Base-by-base conservation (phyloP, 2,113 vertebrate species). In the Octodon degus region DNA sequence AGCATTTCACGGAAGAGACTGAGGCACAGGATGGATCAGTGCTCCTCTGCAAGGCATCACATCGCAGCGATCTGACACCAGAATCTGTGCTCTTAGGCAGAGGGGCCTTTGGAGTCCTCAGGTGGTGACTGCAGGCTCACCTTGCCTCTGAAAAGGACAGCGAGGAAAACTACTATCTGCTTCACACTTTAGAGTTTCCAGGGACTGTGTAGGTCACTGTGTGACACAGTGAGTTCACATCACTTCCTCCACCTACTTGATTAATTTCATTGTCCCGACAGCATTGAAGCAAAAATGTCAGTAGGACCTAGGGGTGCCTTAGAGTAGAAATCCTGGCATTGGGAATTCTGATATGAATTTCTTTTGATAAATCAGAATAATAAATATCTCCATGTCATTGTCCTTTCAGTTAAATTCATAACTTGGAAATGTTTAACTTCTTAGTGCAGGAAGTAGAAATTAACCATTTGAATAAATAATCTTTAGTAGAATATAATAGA, bases 361-460 rank as follows among this genome's bases (percentile, higher is more conserved):
- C 88, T 86, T 86, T 60, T 22, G 27, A 2, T 43, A 94, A 92
- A 81, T 96, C 6, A n/a, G 20, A 86, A 17, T 2, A 4, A 58
- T 58, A 79, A 67, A 12, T 65, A 89, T 70, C 43, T 93, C 37
- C 19, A 53, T 43, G 58, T 24, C 32, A 55, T 37, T 19, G 37
- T 62, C 79, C 53, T 67, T 93, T 37, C 65, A 43, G 22, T 63
- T 88, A 72, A 83, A 32, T 93, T 86, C n/a, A 58, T 90, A 62
- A 47, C 82, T 96, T 81, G 60, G 37, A 85, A 74, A 63, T 84
- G 30, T 60, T 87, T 89, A 93, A 89, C 20, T 86, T 87, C 19
- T 60, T 76, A 76, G 60, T 80, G 10, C 20, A 30, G 7, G 3
- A 63, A 27, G 7, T n/a, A 90, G 62, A 90, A 92, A 95, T 87